A percentile compares a stretch with the other conserved stretches of the same genome.
Evolutionary conservation across 2,797 vertebrate species (phyloP).

Genomic region (Karalla daura): DNA sequence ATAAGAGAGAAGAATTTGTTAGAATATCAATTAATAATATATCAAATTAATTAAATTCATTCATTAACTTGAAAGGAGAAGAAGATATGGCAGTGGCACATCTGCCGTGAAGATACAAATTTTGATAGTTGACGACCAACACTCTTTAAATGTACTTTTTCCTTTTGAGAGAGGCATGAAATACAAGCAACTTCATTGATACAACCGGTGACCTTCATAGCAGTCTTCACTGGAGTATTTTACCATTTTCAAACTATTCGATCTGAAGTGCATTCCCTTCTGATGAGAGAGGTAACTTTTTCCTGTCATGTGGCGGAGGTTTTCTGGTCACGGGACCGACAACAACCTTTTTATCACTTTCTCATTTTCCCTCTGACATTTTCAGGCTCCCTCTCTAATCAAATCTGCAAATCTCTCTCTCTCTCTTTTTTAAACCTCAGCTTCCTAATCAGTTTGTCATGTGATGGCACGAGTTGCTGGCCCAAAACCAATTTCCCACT

Average conservation of each 20-base stretch:
- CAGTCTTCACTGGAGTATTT: no score
- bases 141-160: no score
- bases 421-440: slow-evolving; percentile 27
- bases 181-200: no score
- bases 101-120: background rate
- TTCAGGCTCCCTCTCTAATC: slow-evolving; percentile 58
- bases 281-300: slow-evolving; percentile 17
- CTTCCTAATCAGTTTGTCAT: slow-evolving; percentile 43
- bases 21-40: no score
- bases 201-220: no score
- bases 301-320: slow-evolving; percentile 28
- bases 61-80: background rate
- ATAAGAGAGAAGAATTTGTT: no score
- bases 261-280: slow-evolving; percentile 16
- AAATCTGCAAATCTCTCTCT: slow-evolving; percentile 32
- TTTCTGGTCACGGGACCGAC: slow-evolving; percentile 31
- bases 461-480: slow-evolving; percentile 35
- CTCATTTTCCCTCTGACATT: slow-evolving; percentile 28
- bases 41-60: no score
- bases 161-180: background rate
- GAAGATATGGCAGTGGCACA: background rate
- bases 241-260: background rate
- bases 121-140: background rate
- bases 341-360: slow-evolving; percentile 5
- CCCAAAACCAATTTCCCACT: slow-evolving; percentile 15